Evolutionary conservation across 2,113 vertebrate species (phyloP).

Genomic region (Myiopsitta monachus): DNA sequence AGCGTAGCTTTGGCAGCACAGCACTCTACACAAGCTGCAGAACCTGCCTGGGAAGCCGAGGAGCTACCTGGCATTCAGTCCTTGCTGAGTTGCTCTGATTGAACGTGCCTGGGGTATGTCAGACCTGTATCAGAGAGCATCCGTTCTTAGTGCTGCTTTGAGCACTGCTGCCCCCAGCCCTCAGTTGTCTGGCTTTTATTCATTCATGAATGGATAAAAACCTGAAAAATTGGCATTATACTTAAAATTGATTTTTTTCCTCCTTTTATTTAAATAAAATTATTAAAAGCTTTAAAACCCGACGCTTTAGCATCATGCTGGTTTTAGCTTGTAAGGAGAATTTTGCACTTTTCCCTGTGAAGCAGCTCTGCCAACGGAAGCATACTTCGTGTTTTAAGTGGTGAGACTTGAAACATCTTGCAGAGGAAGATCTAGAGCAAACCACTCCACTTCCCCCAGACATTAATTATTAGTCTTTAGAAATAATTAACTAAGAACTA

Average conservation of each 20-base stretch:
- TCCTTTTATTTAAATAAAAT: neutral
- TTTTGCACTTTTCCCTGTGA: neutral
- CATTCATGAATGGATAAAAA: neutral
- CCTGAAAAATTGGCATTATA: neutral
- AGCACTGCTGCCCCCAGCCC: neutral
- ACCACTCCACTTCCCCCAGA: neutral
- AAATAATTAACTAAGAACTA: conserved; percentile 55
- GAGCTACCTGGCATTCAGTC: neutral
- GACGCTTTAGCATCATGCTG: neutral
- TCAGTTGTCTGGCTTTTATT: neutral
- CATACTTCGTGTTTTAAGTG: neutral
- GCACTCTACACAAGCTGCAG: neutral
- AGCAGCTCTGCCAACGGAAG: neutral
- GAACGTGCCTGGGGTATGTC: accelerated
- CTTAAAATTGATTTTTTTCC: neutral
- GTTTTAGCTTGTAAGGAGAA: neutral
- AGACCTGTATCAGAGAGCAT: neutral
- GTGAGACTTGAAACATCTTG: neutral
- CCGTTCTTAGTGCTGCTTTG: neutral
- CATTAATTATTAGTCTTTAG: neutral
- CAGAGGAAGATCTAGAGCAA: neutral
- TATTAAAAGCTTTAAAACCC: neutral
- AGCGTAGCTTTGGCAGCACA: neutral
- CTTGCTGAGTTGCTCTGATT: neutral
- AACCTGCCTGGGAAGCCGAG: neutral